Percentiles rank a stretch among this genome's conserved stretches.
These are phyloP conservation scores for Zaprionus kolodkinae DNA, from an alignment of 1,140 invertebrate species.

Conservation along the genomic window DNA sequence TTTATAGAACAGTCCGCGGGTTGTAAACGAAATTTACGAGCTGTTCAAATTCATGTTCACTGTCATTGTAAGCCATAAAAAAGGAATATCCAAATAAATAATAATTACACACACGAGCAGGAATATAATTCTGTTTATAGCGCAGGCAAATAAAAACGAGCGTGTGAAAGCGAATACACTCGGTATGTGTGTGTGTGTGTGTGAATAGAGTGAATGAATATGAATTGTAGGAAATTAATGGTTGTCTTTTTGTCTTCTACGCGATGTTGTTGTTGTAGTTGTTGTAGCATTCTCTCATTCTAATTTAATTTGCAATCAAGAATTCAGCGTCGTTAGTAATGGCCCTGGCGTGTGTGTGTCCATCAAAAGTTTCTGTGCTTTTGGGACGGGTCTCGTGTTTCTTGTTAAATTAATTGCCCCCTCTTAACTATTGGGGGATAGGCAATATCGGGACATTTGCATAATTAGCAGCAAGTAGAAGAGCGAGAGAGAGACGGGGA, in stretches of 20 bases:
- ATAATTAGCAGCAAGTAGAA: slow-evolving; percentile 45
- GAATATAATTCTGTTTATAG: slow-evolving; percentile 21
- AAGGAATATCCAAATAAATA: slow-evolving; percentile 18
- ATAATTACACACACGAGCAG: slow-evolving; percentile 24
- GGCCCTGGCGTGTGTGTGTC: slow-evolving; percentile 59
- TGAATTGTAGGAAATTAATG: slow-evolving; percentile 68
- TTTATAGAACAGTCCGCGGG: background rate
- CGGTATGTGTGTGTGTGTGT: slow-evolving; percentile 3
- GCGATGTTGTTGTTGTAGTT: background rate
- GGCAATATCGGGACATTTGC: slow-evolving; percentile 53
- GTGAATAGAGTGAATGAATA: slow-evolving; percentile 50
- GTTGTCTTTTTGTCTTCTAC: slow-evolving; percentile 20
- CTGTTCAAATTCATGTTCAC: slow-evolving; percentile 7
- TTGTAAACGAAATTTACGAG: slow-evolving; percentile 14
- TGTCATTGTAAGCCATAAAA: slow-evolving; percentile 3
- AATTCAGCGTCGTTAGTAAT: slow-evolving; percentile 68
- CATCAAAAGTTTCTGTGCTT: slow-evolving; percentile 28
- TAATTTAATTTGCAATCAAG: slow-evolving; percentile 75
- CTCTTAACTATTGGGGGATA: slow-evolving; percentile 16
- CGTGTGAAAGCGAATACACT: slow-evolving; percentile 26
- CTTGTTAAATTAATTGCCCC: slow-evolving; percentile 58
- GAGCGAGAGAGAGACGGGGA: slow-evolving; percentile 1
- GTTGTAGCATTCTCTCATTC: slow-evolving; percentile 13
- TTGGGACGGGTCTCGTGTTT: slow-evolving; percentile 12
- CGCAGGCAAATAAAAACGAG: background rate